Base-by-base conservation (phyloP, 2,888 invertebrate species). In the Boloria euphrosyne region DNA sequence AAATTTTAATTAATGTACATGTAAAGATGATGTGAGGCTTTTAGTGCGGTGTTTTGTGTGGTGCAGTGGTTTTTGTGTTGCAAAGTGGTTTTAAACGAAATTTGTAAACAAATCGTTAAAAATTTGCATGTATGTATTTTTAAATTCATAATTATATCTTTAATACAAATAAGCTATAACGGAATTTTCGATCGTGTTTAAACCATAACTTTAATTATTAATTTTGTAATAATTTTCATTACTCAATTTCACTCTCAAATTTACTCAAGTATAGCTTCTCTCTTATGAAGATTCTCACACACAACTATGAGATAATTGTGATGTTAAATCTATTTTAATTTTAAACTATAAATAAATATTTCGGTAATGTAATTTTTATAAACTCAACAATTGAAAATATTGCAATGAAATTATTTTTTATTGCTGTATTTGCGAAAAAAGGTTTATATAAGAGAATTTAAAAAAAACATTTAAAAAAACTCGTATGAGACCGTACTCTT, bases 1-100 rank as follows among this genome's bases (percentile, higher is more conserved):
- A 73, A 82, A 84, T 65, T 65, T 60, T 60, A 60, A 65, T 60
- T 60, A 60, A 65, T 65, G 65, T 60, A 80, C 74, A 76, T 78
- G 76, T 72, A 70, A 67, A 71, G 69, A 71, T 73, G 75, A 59
- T 59, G 59, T 59, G 47, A 59, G 57, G n/a, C 22, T 22, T 50
- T 57, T 22, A 46, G 71, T 68, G 72, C 66, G 69, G 72, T 74
- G 74, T 17, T 18, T 64, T 44, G 62, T 58, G 52, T 14, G 16
- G 78, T 74, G 73, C 71, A 74, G 71, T 73, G 69, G 72, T 74
- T 79, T 78, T 78, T 75, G 74, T 72, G 31, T 17, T 17, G n/a
- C 7, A 3, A 16, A 43, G 13, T 13, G 16, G 49, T 50, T 59
- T 59, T 31, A 31, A 49, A 47, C 22, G 5, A 47, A 27, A 31